Conservation (phyloP, 1,140 invertebrate genomes). For the Pseudoatta argentina region DNA sequence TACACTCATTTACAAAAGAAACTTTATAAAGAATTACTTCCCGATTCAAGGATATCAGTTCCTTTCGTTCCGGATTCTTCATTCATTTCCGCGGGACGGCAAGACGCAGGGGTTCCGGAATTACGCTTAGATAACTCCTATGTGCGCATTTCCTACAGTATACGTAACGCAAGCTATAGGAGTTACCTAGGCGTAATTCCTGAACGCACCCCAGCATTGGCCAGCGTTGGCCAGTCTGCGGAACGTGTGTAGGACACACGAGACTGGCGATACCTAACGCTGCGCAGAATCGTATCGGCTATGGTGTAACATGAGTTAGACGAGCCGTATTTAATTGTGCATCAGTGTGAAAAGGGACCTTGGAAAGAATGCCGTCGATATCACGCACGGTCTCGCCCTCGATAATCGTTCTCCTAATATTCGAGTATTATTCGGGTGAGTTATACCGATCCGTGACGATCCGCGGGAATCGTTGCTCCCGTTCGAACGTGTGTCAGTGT, state of each 20-base stretch:
- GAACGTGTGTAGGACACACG: neutral
- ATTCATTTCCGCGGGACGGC: neutral
- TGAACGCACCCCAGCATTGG: no score
- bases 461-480: neutral
- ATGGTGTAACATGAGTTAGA: slow-evolving; percentile 65
- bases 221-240: neutral
- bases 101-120: neutral
- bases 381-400: slow-evolving; percentile 41
- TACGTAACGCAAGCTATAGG: no score
- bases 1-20: no score
- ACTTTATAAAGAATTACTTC: neutral
- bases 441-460: neutral
- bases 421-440: slow-evolving; percentile 47
- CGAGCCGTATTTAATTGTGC: slow-evolving; percentile 75
- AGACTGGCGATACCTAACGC: slow-evolving; percentile 35
- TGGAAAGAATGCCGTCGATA: slow-evolving; percentile 66
- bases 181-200: no score
- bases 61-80: neutral
- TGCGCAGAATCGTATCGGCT: slow-evolving; percentile 73
- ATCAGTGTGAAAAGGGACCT: slow-evolving; percentile 73
- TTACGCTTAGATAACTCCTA: no score
- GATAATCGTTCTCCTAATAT: slow-evolving; percentile 15
- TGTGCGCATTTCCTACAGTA: no score
- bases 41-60: neutral
- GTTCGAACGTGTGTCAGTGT: neutral